phyloP scores from a whole-genome alignment of 2,888 invertebrate genomes.

The Uloborus plumipes region DNA sequence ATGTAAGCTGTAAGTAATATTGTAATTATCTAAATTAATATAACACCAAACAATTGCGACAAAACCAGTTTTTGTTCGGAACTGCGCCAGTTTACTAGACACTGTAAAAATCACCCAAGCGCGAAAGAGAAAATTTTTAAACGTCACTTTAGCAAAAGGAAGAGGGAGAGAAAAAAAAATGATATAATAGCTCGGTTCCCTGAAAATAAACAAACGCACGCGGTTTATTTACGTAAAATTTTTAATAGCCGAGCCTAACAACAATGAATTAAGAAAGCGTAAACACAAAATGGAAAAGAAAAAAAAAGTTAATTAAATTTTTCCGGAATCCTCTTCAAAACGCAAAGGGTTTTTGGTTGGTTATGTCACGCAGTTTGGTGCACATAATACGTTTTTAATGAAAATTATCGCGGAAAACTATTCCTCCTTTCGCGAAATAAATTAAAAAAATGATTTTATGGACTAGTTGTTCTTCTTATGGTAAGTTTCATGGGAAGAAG shows the following conservation, averaged over 20 bases:
- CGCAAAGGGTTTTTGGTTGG: conserved; percentile 1
- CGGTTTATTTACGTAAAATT: conserved; percentile 36
- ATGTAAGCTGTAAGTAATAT: too few species aligned
- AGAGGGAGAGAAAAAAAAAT: background rate
- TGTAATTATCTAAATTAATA: too few species aligned
- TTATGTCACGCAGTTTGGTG: conserved; percentile 14
- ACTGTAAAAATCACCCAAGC: background rate
- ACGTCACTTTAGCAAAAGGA: conserved; percentile 20
- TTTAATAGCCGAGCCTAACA: conserved; percentile 29
- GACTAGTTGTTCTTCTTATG: too few species aligned
- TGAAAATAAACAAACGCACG: conserved; percentile 39
- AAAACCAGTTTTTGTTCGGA: background rate
- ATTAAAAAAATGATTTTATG: too few species aligned
- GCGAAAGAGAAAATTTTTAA: conserved; percentile 38
- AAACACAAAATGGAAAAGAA: conserved; percentile 7
- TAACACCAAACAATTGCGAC: too few species aligned
- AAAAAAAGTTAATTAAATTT: conserved; percentile 60
- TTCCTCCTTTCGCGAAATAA: too few species aligned
- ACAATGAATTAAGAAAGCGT: conserved; percentile 3
- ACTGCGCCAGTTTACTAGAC: conserved; percentile 22
- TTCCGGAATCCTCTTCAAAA: conserved; percentile 4
- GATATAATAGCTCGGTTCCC: conserved; percentile 1
- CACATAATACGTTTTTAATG: conserved; percentile 45
- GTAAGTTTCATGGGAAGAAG: too few species aligned
- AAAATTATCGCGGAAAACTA: conserved; percentile 38